A percentile compares a stretch with the other conserved stretches of the same genome.
Conservation (phyloP, 2,888 invertebrate species). For the Fragum sueziense region DNA sequence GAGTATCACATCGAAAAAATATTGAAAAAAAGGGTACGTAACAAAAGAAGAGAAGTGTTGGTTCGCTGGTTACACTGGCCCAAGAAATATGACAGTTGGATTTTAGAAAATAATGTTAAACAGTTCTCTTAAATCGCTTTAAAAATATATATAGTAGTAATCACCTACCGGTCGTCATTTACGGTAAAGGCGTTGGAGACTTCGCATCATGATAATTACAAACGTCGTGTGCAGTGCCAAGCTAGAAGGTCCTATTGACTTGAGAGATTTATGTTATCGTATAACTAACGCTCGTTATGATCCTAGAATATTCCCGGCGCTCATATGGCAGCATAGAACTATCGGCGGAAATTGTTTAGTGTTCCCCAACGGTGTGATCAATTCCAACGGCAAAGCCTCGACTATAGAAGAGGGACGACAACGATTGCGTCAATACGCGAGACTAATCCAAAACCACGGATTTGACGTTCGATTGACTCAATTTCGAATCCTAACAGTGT, state of each 20-base stretch:
- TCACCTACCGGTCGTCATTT: neutral
- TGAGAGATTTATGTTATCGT: conserved; percentile 24
- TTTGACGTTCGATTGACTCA: conserved; percentile 1
- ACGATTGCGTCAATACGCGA: conserved; percentile 26
- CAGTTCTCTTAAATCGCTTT: neutral
- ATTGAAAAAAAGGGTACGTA: conserved; percentile 29
- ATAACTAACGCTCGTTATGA: conserved; percentile 24
- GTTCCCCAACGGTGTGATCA: conserved; percentile 30
- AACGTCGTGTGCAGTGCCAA: conserved; percentile 27
- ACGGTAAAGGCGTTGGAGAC: neutral
- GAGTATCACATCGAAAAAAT: conserved; percentile 46
- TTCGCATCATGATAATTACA: conserved; percentile 26
- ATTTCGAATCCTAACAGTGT: conserved; percentile 12
- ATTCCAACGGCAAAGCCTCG: conserved; percentile 27
- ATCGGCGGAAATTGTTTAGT: conserved; percentile 39
- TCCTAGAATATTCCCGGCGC: conserved; percentile 25
- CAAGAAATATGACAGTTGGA: conserved; percentile 46
- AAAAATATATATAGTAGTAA: too few relatives aligned
- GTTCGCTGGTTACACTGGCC: conserved; percentile 58
- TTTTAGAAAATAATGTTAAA: conserved; percentile 21
- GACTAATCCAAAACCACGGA: conserved; percentile 27
- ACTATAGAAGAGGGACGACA: conserved; percentile 16
- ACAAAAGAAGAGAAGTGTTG: conserved; percentile 45
- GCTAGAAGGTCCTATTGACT: conserved; percentile 13
- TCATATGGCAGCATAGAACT: conserved; percentile 37